A percentile compares a stretch with the other conserved stretches of the same genome.
Conservation (phyloP, 2,797 vertebrate species). For the Geotrypetes seraphini region DNA sequence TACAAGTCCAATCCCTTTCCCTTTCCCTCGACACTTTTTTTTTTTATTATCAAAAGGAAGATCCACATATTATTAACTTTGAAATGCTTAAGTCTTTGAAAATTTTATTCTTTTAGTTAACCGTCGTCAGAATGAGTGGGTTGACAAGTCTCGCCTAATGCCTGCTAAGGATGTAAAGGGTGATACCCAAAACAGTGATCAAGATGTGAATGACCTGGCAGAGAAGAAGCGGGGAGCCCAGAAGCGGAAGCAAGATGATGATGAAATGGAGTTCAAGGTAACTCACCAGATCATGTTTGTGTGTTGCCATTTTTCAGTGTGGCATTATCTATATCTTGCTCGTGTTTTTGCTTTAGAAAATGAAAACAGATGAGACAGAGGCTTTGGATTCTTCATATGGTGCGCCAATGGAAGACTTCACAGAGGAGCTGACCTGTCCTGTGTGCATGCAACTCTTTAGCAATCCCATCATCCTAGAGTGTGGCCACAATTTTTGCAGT, state of each 20-base stretch:
- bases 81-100: too few relatives aligned
- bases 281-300: background rate
- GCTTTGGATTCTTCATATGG: background rate
- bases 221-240: background rate
- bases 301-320: too few relatives aligned
- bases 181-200: background rate
- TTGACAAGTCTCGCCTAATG: conserved; percentile 8
- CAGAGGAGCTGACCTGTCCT: conserved; percentile 17
- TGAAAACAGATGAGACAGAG: background rate
- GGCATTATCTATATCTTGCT: too few relatives aligned
- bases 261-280: background rate
- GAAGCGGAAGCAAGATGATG: background rate
- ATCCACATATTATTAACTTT: too few relatives aligned
- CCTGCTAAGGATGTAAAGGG: background rate
- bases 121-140: conserved; percentile 11
- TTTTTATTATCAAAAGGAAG: too few relatives aligned
- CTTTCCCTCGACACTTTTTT: too few relatives aligned
- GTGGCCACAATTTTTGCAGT: conserved; percentile 22
- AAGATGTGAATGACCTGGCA: background rate
- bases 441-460: conserved; percentile 19
- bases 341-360: background rate
- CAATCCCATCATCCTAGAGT: conserved; percentile 16
- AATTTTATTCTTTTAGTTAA: conserved; percentile 10
- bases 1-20: too few relatives aligned
- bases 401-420: conserved; percentile 2